These are phyloP conservation scores for Coryphaenoides rupestris DNA, from an alignment of 2,113 vertebrate species.

Conservation along the genomic window DNA sequence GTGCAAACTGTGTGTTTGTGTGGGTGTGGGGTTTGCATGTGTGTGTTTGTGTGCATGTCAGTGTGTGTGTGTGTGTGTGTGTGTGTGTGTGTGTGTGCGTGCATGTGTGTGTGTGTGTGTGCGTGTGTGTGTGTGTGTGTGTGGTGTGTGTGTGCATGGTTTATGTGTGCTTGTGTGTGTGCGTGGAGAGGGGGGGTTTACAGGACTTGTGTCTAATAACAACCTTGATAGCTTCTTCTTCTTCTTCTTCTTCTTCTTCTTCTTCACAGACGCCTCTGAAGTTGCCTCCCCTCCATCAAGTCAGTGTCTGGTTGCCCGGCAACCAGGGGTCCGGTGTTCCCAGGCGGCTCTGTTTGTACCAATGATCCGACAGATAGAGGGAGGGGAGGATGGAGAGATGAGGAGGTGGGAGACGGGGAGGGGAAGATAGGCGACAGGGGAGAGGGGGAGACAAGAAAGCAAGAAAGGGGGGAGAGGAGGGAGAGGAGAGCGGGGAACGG, in stretches of 20 bases:
- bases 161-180: slow-evolving; percentile 9
- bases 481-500: slow-evolving; percentile 57
- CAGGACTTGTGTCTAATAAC: slow-evolving; percentile 59
- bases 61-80: too few relatives aligned
- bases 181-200: slow-evolving; percentile 2
- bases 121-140: neutral
- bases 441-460: slow-evolving; percentile 27
- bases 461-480: slow-evolving; percentile 60
- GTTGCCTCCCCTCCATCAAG: slow-evolving; percentile 72
- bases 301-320: slow-evolving; percentile 72
- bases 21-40: neutral
- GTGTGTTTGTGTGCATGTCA: too few relatives aligned
- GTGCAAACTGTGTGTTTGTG: neutral
- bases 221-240: slow-evolving; percentile 62
- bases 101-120: neutral
- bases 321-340: slow-evolving; percentile 72
- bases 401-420: slow-evolving; percentile 42
- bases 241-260: too few relatives aligned
- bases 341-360: slow-evolving; percentile 61
- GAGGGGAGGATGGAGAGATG: slow-evolving; percentile 36
- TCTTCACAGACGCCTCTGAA: slow-evolving; percentile 68
- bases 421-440: slow-evolving; percentile 41
- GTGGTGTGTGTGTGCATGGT: slow-evolving; percentile 8
- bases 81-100: neutral
- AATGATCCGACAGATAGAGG: slow-evolving; percentile 61